Base-by-base conservation (phyloP, 2,888 invertebrate genomes). In the Notodonta ziczac region DNA sequence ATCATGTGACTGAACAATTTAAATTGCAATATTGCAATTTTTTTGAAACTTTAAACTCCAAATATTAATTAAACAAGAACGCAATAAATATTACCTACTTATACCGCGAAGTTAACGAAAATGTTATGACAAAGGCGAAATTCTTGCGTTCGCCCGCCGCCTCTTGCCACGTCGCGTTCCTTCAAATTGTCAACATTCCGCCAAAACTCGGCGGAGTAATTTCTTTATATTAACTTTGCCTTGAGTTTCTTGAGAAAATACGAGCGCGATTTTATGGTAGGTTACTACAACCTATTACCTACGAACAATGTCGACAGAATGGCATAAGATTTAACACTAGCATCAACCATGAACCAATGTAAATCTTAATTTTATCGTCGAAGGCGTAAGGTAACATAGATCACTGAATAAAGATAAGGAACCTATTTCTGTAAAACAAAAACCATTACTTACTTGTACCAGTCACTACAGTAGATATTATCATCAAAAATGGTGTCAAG, bases 91-190 rank as follows among this genome's bases (percentile, higher is more conserved):
- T 1, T n/a, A 42, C 42, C 13, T 46, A 16, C 16, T 16, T 16
- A 9, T 7, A 32, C 24, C 16, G 13, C 32, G 5, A 52, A 52
- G 61, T 58, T 55, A 16, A 58, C 63, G 67, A 74, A 75, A 81
- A 75, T 68, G 67, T 73, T 70, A 74, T 75, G 76, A 77, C 78
- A 81, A 80, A 80, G 81, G 76, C 72, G 76, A 72, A 16, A 80
- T 78, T 76, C 77, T 70, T 71, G 59, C 56, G 68, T 65, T n/a
- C 50, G 50, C 46, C 46, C 4, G 46, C 46, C 13, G 50, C 50
- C 66, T 69, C 70, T 66, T 70, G 61, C 59, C 67, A 64, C 56
- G 59, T 53, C 64, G 65, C 74, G 74, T 67, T 65, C 69, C 60
- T 65, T 69, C 69, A 76, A 77, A 76, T 82, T 77, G 74, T 73